Conservation (phyloP, 2,888 invertebrate genomes). For the Sinelater perroti region DNA sequence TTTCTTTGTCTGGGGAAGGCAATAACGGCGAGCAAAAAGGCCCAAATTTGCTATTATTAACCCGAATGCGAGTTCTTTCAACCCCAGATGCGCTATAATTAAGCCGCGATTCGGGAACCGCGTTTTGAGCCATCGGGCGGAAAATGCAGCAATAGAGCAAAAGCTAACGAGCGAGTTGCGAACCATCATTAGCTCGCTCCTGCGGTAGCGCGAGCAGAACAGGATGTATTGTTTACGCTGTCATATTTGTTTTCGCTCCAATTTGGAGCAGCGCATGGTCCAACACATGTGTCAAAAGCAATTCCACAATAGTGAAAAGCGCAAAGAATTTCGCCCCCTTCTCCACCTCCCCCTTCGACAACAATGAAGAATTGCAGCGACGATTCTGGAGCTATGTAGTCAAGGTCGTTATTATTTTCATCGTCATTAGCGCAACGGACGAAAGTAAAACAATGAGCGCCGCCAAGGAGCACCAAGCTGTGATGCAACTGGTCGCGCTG, state of each 20-base stretch:
- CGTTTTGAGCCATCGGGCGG: background rate
- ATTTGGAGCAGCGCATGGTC: background rate
- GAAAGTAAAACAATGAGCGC: too few relatives aligned
- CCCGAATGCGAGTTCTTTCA: conserved; percentile 2
- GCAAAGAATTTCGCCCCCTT: too few relatives aligned
- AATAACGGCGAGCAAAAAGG: background rate
- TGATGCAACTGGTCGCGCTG: background rate
- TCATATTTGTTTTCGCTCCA: background rate
- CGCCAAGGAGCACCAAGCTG: too few relatives aligned
- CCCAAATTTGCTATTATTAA: background rate
- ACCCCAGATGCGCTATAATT: conserved; percentile 2
- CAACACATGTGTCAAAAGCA: too few relatives aligned
- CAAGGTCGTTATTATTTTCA: too few relatives aligned
- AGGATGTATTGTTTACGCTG: conserved; percentile 20
- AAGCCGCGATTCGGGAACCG: background rate
- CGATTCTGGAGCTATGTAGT: too few relatives aligned
- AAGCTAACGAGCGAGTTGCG: conserved; percentile 8
- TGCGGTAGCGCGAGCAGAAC: conserved; percentile 7
- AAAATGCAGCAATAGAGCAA: conserved; percentile 3
- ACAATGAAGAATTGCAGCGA: too few relatives aligned
- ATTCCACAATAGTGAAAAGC: too few relatives aligned
- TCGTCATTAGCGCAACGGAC: too few relatives aligned
- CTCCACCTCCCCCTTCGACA: too few relatives aligned
- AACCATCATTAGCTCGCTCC: conserved; percentile 8
- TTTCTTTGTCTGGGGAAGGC: too few relatives aligned